Percentiles rank a stretch among this genome's conserved stretches.
phyloP scores from a whole-genome alignment of 2,113 vertebrate genomes.

The Sinocyclocheilus rhinocerous region DNA sequence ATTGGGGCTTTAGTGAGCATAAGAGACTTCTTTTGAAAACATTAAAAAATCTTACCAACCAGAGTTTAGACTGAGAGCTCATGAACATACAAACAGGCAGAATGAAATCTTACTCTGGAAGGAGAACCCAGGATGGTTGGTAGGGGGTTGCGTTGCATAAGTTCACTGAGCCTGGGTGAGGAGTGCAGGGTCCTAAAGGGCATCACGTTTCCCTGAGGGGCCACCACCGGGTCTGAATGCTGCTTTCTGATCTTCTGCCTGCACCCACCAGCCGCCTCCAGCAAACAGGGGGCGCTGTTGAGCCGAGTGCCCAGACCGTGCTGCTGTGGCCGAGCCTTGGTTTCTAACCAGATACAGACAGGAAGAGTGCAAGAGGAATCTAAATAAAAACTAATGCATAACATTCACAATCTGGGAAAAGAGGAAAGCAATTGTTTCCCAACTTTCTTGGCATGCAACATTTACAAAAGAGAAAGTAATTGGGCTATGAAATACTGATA shows the following conservation, averaged over 20 bases:
- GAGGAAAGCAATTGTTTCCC: background rate
- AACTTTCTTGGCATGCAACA: background rate
- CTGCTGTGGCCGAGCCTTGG: conserved; percentile 59
- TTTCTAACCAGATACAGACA: conserved; percentile 59
- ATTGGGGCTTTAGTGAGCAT: background rate
- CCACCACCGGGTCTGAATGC: conserved; percentile 85
- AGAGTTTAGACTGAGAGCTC: too few species aligned
- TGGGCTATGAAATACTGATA: background rate
- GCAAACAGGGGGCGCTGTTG: conserved; percentile 94
- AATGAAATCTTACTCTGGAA: conserved; percentile 78
- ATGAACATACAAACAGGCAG: too few species aligned
- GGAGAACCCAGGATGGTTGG: conserved; percentile 95
- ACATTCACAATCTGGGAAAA: background rate
- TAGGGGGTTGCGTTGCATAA: conserved; percentile 91
- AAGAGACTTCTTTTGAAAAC: too few species aligned
- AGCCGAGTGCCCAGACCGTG: conserved; percentile 88
- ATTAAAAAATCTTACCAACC: too few species aligned
- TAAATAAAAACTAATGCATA: background rate
- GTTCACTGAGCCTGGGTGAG: conserved; percentile 90
- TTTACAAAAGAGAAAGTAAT: background rate
- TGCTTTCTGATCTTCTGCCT: conserved; percentile 93
- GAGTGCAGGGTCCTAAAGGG: conserved; percentile 83
- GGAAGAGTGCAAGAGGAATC: background rate
- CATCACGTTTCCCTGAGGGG: conserved; percentile 65
- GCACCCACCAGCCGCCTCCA: conserved; percentile 79